Evolutionary conservation across 2,113 vertebrate genomes (phyloP).

Genomic region (Fulica atra): DNA sequence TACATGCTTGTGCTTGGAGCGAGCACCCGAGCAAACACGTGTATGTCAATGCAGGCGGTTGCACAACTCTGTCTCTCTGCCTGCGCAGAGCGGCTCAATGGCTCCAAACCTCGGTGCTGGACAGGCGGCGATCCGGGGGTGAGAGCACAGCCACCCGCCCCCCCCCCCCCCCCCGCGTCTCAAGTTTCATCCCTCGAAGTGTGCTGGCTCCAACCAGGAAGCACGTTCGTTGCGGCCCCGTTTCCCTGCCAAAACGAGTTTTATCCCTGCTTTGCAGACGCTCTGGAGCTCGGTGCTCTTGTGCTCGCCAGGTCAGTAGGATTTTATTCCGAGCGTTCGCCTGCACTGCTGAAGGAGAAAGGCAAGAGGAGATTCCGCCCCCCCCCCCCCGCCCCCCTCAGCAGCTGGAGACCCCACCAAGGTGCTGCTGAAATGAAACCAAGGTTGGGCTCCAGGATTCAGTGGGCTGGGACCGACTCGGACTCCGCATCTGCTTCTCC

Average conservation of each 20-base stretch:
- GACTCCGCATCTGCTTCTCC: no score
- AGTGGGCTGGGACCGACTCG: no score
- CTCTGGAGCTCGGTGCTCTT: fast-evolving
- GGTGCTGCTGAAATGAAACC: not conserved
- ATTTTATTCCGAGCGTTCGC: not conserved
- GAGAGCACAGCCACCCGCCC: no score
- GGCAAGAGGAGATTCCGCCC: no score
- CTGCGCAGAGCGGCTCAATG: not conserved
- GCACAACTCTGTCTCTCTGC: not conserved
- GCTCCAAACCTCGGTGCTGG: not conserved
- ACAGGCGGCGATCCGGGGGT: not conserved
- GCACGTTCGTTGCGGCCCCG: fast-evolving
- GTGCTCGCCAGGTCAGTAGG: not conserved
- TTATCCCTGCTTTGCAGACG: not conserved
- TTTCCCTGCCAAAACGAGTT: not conserved
- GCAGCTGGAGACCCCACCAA: not conserved
- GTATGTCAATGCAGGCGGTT: not conserved
- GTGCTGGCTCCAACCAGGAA: not conserved
- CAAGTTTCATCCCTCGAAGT: not conserved
- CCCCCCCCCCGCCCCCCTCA: fast-evolving
- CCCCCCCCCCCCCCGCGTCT: not conserved
- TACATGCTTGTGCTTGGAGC: not conserved
- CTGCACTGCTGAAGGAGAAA: not conserved
- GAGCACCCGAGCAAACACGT: not conserved
- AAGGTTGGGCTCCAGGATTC: fast-evolving